A percentile compares a stretch with the other conserved stretches of the same genome.
phyloP scores from a whole-genome alignment of 2,113 vertebrate species.

The Limanda limanda region DNA sequence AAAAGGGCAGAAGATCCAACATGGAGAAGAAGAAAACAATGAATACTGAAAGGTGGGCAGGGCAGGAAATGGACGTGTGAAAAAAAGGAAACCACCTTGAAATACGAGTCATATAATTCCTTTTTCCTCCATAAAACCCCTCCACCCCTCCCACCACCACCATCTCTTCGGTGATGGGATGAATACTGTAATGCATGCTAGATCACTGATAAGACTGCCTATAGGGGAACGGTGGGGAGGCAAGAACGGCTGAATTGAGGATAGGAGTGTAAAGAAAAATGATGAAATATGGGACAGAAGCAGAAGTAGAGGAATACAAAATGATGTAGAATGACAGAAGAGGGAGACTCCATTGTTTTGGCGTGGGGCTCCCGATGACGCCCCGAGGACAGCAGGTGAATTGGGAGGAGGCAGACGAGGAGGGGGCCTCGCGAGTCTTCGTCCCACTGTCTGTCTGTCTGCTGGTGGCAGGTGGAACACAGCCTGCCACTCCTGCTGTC shows the following conservation, averaged over 20 bases:
- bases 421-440: neutral
- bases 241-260: constrained; percentile 3
- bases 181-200: constrained; percentile 32
- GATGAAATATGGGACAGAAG: constrained; percentile 5
- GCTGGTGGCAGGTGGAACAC: constrained; percentile 62
- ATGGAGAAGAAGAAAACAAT: constrained; percentile 15
- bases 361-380: constrained; percentile 29
- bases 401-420: constrained; percentile 52
- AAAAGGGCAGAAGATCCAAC: constrained; percentile 5
- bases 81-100: constrained; percentile 54
- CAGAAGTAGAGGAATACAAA: neutral
- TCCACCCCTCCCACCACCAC: neutral
- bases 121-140: constrained; percentile 18
- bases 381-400: constrained; percentile 66
- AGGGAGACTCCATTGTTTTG: constrained; percentile 36
- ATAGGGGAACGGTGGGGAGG: constrained; percentile 4
- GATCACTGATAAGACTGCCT: constrained; percentile 20
- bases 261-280: neutral
- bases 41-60: constrained; percentile 35
- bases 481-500: constrained; percentile 50
- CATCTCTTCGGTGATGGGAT: constrained; percentile 14
- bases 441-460: constrained; percentile 31
- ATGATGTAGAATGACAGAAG: neutral
- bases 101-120: constrained; percentile 36
- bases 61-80: constrained; percentile 42